Base-by-base conservation (phyloP, 2,797 vertebrate species). In the Sebastolobus alascanus region DNA sequence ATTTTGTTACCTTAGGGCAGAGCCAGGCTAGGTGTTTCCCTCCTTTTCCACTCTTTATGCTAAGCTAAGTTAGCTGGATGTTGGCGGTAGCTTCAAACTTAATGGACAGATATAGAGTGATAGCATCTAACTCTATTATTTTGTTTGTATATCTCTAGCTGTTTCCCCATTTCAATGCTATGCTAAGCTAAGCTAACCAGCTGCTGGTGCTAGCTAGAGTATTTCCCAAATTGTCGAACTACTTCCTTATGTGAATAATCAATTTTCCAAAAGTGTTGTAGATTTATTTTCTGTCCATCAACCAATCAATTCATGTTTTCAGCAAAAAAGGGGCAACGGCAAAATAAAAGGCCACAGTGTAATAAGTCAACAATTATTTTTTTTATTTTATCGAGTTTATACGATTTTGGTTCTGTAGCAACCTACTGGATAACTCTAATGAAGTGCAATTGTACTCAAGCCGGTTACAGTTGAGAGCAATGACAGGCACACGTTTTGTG, bases 401-500 rank as follows among this genome's bases (percentile, higher is more conserved):
- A 89, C 72, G 78, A 65, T 95, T 93, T 93, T 93, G 90, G 89
- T 94, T 94, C 86, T 90, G 87, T 92, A 94, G 94, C 91, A 91
- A 92, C 92, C 92, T 92, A 95, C 92, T 84, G 89, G 75, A 91
- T 89, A 90, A 81, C 58, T 93, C 79, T 89, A 88, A 94, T 94
- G 92, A 92, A 93, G 93, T 93, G 92, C 91, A 93, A 92, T 89
- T 94, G 91, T 94, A 94, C 90, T 94, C 87, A 93, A 91, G 92
- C 91, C 93, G 35, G 87, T 90, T 91, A 92, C 86, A 93, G 88
- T 93, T 91, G 87, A 92, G 90, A 95, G 93, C 92, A 89, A 91
- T 89, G 89, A 94, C 93, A 94, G 93, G 93, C 94, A 94, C 94
- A 94, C 74, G 76, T 85, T 91, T 89, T 95, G 94, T 95, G 93